These are phyloP conservation scores for Oncorhynchus clarkii DNA, from an alignment of 2,113 vertebrate genomes.

Conservation along the genomic window DNA sequence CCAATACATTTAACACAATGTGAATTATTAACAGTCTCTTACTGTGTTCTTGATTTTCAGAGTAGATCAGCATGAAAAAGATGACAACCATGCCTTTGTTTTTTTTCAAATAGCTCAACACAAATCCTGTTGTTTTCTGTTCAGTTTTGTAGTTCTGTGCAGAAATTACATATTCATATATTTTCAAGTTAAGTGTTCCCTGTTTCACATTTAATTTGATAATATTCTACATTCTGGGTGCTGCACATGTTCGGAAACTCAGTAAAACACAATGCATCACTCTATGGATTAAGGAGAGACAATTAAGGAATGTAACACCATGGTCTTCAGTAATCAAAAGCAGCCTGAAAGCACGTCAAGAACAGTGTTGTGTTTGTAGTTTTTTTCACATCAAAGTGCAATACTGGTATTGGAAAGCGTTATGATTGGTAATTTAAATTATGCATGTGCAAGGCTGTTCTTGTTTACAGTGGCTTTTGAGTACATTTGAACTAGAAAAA, in stretches of 20 bases:
- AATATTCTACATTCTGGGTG: background rate
- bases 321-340: background rate
- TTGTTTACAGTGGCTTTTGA: slow-evolving; percentile 9
- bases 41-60: slow-evolving; percentile 49
- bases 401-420: background rate
- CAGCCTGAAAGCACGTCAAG: background rate
- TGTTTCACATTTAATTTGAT: background rate
- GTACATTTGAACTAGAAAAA: background rate
- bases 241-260: background rate
- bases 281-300: too few species aligned
- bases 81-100: slow-evolving; percentile 8
- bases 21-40: background rate
- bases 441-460: slow-evolving; percentile 1
- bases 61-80: slow-evolving; percentile 40
- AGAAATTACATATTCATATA: background rate
- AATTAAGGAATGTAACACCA: background rate
- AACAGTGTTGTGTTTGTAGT: background rate
- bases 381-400: background rate
- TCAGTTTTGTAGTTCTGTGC: background rate
- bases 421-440: background rate
- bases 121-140: background rate
- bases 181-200: background rate
- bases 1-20: background rate
- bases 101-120: background rate
- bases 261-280: background rate